A percentile compares a stretch with the other conserved stretches of the same genome.
Conservation (phyloP, 2,113 vertebrate genomes). For the Cyphomyrus plagiostoma region DNA sequence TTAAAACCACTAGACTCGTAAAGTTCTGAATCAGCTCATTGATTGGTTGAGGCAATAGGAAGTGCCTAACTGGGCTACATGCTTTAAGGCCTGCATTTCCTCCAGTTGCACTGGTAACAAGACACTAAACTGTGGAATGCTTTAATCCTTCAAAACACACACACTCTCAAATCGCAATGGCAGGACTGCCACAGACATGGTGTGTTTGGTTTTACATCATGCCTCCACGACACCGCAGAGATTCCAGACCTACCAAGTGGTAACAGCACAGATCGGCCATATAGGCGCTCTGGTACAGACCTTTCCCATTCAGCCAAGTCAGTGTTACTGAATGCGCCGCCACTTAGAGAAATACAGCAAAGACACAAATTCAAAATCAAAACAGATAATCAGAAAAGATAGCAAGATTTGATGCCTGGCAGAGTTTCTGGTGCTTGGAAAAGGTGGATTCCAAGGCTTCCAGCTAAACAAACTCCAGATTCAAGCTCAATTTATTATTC, state of each 20-base stretch:
- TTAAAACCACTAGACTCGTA: constrained; percentile 67
- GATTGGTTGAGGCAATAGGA: constrained; percentile 37
- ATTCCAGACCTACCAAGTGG: not conserved
- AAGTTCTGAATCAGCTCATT: constrained; percentile 39
- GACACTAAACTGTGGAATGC: constrained; percentile 17
- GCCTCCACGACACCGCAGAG: not conserved
- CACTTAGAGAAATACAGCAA: constrained; percentile 3
- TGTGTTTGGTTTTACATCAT: not conserved
- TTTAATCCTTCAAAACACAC: not conserved
- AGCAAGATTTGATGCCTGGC: constrained; percentile 6
- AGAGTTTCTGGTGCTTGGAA: not conserved
- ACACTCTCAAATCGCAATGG: not conserved
- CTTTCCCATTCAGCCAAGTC: not conserved
- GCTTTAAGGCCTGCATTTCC: constrained; percentile 16
- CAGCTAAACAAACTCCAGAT: constrained; percentile 25
- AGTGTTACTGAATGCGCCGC: not conserved
- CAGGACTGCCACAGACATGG: not conserved
- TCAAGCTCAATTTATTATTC: constrained; percentile 34
- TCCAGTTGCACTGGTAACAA: not conserved
- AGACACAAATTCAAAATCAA: constrained; percentile 2
- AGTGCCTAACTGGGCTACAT: constrained; percentile 27
- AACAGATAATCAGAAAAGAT: constrained; percentile 1
- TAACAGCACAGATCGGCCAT: not conserved
- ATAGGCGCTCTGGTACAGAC: not conserved
- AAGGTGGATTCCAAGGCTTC: not conserved